phyloP scores from a whole-genome alignment of 2,113 vertebrate species.

The Blennius ocellaris region DNA sequence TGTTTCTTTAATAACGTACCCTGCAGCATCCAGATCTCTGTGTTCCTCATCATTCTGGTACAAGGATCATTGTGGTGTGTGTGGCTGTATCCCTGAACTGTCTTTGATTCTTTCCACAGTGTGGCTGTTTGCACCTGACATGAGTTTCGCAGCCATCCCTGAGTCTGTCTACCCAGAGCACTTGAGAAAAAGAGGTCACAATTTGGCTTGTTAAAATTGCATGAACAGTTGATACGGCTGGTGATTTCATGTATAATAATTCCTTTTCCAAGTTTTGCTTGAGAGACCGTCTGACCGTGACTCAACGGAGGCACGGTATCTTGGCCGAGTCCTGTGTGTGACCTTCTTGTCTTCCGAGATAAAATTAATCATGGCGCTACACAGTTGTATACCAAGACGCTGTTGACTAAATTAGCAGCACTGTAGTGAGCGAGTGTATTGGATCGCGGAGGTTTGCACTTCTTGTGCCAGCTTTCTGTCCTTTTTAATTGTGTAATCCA shows the following conservation, averaged over 20 bases:
- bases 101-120: constrained; percentile 6
- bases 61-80: constrained; percentile 20
- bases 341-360: background rate
- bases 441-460: background rate
- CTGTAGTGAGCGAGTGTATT: no score
- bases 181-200: background rate
- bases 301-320: background rate
- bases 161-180: background rate
- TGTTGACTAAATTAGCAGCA: background rate
- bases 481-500: background rate
- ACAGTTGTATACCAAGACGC: background rate
- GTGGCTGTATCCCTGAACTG: constrained; percentile 14
- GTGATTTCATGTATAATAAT: background rate
- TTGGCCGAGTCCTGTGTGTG: background rate
- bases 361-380: background rate
- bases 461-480: background rate
- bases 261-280: background rate
- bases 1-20: constrained; percentile 6
- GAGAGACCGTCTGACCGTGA: constrained; percentile 11
- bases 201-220: background rate
- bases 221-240: constrained; percentile 7
- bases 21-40: constrained; percentile 2
- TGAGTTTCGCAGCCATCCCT: constrained; percentile 9
- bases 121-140: constrained; percentile 11
- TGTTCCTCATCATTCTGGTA: constrained; percentile 17